Percentiles rank a stretch among this genome's conserved stretches.
These are phyloP conservation scores for Xiphophorus couchianus DNA, from an alignment of 2,113 vertebrate genomes.

Conservation along the genomic window DNA sequence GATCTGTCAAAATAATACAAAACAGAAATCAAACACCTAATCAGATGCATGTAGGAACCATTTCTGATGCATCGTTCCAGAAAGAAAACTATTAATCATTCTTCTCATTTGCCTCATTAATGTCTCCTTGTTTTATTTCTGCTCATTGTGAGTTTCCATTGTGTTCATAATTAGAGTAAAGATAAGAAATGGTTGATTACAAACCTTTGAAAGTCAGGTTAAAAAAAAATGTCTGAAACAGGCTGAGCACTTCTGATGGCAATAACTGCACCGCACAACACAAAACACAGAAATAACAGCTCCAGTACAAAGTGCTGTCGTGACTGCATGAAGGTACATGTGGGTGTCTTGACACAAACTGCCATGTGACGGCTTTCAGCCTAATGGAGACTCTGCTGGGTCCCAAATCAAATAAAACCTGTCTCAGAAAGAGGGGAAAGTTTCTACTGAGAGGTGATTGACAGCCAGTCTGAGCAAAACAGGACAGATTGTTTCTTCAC, in stretches of 20 bases:
- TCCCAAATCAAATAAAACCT: slow-evolving; percentile 1
- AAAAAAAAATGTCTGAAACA: not conserved
- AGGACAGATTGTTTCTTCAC: not conserved
- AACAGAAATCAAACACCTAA: not conserved
- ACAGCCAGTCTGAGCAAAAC: not conserved
- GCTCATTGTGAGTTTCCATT: not conserved
- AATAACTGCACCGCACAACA: not conserved
- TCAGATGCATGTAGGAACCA: not conserved
- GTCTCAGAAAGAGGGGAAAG: not conserved
- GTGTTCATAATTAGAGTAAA: not conserved
- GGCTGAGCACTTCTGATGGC: no score
- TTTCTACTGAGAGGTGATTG: not conserved
- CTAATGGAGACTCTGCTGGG: not conserved
- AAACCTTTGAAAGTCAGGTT: not conserved
- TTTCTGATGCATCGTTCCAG: not conserved
- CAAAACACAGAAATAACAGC: not conserved
- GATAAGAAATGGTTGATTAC: not conserved
- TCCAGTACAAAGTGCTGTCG: not conserved
- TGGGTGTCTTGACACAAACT: not conserved
- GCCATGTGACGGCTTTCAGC: not conserved
- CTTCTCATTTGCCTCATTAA: not conserved
- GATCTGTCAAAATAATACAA: not conserved
- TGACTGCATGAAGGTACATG: not conserved
- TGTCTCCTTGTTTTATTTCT: not conserved
- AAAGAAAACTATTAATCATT: not conserved